Base-by-base conservation (phyloP, 1,140 invertebrate genomes). In the Tetragonula clypearis region DNA sequence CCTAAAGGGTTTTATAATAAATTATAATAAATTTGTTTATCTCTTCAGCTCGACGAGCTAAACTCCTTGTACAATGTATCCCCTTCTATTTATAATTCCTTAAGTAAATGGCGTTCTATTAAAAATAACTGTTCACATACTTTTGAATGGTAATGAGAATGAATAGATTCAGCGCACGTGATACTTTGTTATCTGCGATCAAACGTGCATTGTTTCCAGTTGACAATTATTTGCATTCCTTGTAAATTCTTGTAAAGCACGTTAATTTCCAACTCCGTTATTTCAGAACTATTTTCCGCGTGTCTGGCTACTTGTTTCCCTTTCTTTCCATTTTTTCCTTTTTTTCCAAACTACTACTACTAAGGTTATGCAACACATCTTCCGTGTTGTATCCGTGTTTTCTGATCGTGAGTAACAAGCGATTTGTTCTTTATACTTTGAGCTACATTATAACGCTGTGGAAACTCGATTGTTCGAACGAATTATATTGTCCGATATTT, bases 311-410 rank as follows among this genome's bases (percentile, higher is more conserved):
- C 55, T 73, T n/a, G 41, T 26, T 88, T 55, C 56, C 35, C 73
- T 75, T 75, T 85, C 77, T 83, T 73, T 21, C 68, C 53, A 62
- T 30, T 17, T 72, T 69, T 66, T 30, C 14, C n/a, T 17, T 72
- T 69, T 76, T 69, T 66, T 58, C 55, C 62, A 68, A 79, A 85
- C 87, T 30, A 85, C 87, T 30, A 85, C 87, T 30, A 49, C 41
- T 56, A 35, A 62, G 68, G 60, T 88, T 88, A 77, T 62, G 49
- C 62, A 88, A 88, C 35, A 4, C 26, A 30, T 6, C 41, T 73
- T 84, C 53, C 71, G n/a, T 62, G 60, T 60, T 69, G 8, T 60
- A 86, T 81, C 60, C 86, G 83, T 60, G 53, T 85, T 77, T 77
- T 65, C 8, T 12, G 68, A 78, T 62, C 58, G 19, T 49, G 35